Percentiles rank a stretch among this genome's conserved stretches.
These are phyloP conservation scores for mouse (Mus musculus) DNA, from an alignment of 2,113 vertebrate species.

Conservation along the genomic window GRCm39 chr5:69761501-69762000, in stretches of 20 bases:
- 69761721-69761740: background rate
- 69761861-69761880: background rate
- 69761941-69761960: conserved; percentile 21
- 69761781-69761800: background rate
- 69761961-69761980: background rate
- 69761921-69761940: background rate
- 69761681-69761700: background rate
- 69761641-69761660: background rate
- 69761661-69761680: background rate
- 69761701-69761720: background rate
- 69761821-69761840: fast-evolving
- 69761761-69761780: background rate
- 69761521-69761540: background rate
- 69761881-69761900: background rate
- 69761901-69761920: background rate
- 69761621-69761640: background rate
- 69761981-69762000: background rate
- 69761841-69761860: background rate
- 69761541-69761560: background rate
- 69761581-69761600: background rate
- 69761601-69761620: background rate
- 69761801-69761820: background rate
- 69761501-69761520: background rate
- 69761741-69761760: background rate
- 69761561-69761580: background rate